These are phyloP conservation scores for Spodoptera litura DNA, from an alignment of 1,140 invertebrate species.

Conservation along the genomic window DNA sequence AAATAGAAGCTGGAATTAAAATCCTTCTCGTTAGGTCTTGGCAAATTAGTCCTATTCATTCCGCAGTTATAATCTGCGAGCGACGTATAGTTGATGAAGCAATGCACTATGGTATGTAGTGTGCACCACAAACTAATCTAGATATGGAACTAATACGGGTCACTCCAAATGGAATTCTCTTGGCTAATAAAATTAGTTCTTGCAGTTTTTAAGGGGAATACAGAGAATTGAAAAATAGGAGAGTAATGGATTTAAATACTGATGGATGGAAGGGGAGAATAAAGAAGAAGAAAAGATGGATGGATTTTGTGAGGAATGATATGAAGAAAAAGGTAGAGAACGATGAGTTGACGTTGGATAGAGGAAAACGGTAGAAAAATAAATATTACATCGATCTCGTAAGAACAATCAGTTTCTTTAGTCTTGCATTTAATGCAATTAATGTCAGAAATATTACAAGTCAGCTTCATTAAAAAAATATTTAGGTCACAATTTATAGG, in stretches of 20 bases:
- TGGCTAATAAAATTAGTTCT: neutral
- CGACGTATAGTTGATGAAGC: slow-evolving; percentile 53
- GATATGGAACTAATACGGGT: slow-evolving; percentile 16
- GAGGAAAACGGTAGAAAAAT: too few relatives aligned
- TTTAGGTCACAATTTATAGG: too few relatives aligned
- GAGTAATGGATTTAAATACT: neutral
- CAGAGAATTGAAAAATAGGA: neutral
- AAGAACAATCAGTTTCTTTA: too few relatives aligned
- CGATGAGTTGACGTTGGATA: too few relatives aligned
- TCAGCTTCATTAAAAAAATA: too few relatives aligned
- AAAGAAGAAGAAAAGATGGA: too few relatives aligned
- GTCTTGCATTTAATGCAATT: too few relatives aligned
- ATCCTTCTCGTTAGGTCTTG: slow-evolving; percentile 33
- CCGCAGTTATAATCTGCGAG: slow-evolving; percentile 53
- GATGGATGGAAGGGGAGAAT: too few relatives aligned
- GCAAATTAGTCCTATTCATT: slow-evolving; percentile 63
- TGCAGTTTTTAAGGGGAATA: neutral
- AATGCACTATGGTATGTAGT: neutral
- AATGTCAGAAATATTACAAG: too few relatives aligned
- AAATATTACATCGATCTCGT: too few relatives aligned
- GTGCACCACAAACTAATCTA: neutral
- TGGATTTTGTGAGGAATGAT: too few relatives aligned
- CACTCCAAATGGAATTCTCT: neutral
- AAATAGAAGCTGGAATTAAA: slow-evolving; percentile 39
- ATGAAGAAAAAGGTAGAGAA: too few relatives aligned